phyloP scores from a whole-genome alignment of 2,888 invertebrate species.

The Unio delphinus region DNA sequence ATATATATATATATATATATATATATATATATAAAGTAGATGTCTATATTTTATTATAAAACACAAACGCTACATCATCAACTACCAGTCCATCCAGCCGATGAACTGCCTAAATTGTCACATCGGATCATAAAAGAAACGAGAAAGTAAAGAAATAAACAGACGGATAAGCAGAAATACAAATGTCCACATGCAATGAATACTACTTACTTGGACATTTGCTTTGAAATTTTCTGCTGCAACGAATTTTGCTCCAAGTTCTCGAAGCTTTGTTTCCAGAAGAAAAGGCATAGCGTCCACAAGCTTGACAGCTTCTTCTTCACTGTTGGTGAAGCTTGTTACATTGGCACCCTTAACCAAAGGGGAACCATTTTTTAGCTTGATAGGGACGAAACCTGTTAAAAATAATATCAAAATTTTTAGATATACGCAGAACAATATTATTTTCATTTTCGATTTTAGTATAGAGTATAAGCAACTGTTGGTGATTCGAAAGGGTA shows the following conservation, averaged over 20 bases:
- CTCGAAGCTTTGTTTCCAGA: constrained; percentile 46
- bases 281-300: constrained; percentile 49
- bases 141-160: no score
- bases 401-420: neutral
- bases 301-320: constrained; percentile 47
- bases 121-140: no score
- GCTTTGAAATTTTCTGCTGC: constrained; percentile 20
- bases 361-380: constrained; percentile 34
- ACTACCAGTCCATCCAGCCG: no score
- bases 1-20: no score
- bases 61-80: no score
- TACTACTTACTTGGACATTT: constrained; percentile 37
- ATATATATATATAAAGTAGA: no score
- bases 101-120: no score
- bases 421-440: no score
- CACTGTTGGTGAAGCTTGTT: constrained; percentile 51
- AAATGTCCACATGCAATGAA: neutral
- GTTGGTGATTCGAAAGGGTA: neutral
- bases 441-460: no score
- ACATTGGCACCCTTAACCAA: constrained; percentile 46
- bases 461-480: no score
- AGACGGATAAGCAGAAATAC: no score
- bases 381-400: constrained; percentile 47
- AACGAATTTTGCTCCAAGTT: constrained; percentile 44
- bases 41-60: no score